A percentile compares a stretch with the other conserved stretches of the same genome.
phyloP scores from a whole-genome alignment of 53 echinoderm and acorn worm species.

The Apostichopus leukothele region DNA sequence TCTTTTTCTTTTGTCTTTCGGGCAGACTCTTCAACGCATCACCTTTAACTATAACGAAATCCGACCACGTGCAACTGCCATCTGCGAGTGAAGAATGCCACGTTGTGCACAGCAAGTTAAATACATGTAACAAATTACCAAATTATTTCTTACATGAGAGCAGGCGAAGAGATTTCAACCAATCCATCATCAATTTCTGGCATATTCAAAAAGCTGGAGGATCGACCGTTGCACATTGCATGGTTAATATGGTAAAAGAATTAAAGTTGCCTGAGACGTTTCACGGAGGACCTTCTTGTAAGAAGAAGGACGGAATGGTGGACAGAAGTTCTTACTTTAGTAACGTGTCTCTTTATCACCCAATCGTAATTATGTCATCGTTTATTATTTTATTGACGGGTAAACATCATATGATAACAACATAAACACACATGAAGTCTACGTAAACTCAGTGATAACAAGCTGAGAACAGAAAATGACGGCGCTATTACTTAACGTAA shows the following conservation, averaged over 20 bases:
- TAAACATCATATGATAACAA: too few species aligned
- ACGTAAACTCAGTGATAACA: too few species aligned
- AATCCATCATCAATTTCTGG: slow-evolving; percentile 33
- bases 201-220: slow-evolving; percentile 24
- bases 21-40: too few species aligned
- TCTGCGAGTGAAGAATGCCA: neutral
- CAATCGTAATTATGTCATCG: too few species aligned
- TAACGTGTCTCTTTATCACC: neutral
- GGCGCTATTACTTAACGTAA: too few species aligned
- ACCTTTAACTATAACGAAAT: too few species aligned
- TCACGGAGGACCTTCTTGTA: neutral
- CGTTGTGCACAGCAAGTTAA: slow-evolving; percentile 7
- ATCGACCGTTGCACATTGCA: slow-evolving; percentile 7
- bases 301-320: neutral
- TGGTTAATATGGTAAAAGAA: neutral
- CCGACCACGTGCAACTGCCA: too few species aligned
- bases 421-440: too few species aligned
- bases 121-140: slow-evolving; percentile 22
- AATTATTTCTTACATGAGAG: slow-evolving; percentile 7
- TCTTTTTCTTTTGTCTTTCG: too few species aligned
- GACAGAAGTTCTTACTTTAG: neutral
- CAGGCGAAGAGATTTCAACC: neutral
- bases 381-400: too few species aligned
- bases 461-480: too few species aligned
- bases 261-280: neutral